Evolutionary conservation across 2,113 vertebrate species (phyloP).

Genomic region (Passer montanus): DNA sequence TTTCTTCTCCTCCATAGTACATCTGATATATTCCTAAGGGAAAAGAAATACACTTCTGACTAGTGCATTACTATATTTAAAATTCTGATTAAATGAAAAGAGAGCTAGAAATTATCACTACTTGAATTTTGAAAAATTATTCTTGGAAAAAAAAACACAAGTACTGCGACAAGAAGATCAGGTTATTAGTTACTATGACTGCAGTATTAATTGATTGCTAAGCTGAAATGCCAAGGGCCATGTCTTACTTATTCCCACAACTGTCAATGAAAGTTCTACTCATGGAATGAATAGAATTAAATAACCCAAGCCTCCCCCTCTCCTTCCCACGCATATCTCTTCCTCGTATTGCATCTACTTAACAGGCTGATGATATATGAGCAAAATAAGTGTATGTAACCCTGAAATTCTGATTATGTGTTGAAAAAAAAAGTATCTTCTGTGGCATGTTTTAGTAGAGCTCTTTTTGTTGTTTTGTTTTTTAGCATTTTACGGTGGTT

Average conservation of each 20-base stretch:
- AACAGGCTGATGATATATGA: neutral
- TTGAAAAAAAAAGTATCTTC: neutral
- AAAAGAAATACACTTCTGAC: neutral
- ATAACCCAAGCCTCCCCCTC: slow-evolving; percentile 4
- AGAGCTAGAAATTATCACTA: neutral
- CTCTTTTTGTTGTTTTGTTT: neutral
- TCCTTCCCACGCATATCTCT: neutral
- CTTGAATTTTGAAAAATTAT: slow-evolving; percentile 8
- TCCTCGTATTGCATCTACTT: neutral
- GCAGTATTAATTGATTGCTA: slow-evolving; percentile 33
- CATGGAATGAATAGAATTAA: slow-evolving; percentile 30
- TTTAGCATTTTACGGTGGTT: neutral
- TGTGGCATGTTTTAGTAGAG: neutral
- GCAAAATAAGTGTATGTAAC: neutral
- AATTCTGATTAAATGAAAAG: slow-evolving; percentile 33
- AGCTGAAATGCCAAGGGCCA: neutral
- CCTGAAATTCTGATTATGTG: neutral
- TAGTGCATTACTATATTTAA: slow-evolving; percentile 30
- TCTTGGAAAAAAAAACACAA: neutral
- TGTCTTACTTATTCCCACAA: slow-evolving; percentile 23
- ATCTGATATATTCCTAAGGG: slow-evolving; percentile 16
- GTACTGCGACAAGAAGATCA: neutral
- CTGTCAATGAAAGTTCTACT: slow-evolving; percentile 27
- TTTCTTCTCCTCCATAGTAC: neutral
- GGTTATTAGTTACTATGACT: slow-evolving; percentile 36